Evolutionary conservation across 1,140 invertebrate species (phyloP).

Genomic region (Eciton burchellii): DNA sequence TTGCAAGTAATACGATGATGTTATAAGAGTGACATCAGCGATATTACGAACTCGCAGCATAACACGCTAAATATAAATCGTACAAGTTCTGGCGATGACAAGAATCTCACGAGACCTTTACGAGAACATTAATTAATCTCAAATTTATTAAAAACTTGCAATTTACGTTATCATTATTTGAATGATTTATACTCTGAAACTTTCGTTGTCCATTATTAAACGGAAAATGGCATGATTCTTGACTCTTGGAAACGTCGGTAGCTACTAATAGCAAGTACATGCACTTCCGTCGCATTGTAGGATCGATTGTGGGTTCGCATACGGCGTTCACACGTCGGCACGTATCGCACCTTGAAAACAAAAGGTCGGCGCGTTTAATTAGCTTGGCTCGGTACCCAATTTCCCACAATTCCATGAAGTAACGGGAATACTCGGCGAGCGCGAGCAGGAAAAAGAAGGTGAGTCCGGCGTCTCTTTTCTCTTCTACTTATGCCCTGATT

Average conservation of each 20-base stretch:
- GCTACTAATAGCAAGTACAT: constrained; percentile 49
- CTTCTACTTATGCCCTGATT: constrained; percentile 72
- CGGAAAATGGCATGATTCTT: constrained; percentile 30
- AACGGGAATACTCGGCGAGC: constrained; percentile 65
- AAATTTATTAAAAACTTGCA: too few species aligned
- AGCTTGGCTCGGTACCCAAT: constrained; percentile 72
- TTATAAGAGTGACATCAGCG: constrained; percentile 21
- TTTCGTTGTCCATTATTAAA: not conserved
- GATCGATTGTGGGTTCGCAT: not conserved
- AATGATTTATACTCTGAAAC: constrained; percentile 6
- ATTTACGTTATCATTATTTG: not conserved
- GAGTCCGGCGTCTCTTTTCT: constrained; percentile 58
- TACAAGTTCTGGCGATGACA: not conserved
- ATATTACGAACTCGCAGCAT: not conserved
- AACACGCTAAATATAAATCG: constrained; percentile 13
- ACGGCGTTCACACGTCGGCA: constrained; percentile 14
- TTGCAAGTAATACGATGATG: not conserved
- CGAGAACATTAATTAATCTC: too few species aligned
- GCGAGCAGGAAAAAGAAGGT: constrained; percentile 50
- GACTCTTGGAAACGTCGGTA: constrained; percentile 53
- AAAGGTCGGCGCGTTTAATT: constrained; percentile 78
- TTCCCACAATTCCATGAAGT: constrained; percentile 78
- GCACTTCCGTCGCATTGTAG: constrained; percentile 25
- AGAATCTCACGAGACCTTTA: too few species aligned
- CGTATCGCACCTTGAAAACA: constrained; percentile 74